These are phyloP conservation scores for Pseudomyrmex flavicornis DNA, from an alignment of 1,140 invertebrate genomes.

Conservation along the genomic window DNA sequence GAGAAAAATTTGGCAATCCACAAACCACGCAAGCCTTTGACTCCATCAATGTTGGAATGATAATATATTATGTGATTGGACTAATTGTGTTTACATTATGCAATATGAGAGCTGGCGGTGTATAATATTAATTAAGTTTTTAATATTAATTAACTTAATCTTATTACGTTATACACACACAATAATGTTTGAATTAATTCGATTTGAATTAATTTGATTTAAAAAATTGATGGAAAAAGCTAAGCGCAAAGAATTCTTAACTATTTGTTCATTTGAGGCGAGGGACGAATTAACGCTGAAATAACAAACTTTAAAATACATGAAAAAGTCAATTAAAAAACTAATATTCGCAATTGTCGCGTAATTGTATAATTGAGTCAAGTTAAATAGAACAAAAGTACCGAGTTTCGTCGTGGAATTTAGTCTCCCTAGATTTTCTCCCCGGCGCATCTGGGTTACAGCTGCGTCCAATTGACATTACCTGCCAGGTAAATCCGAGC, in stretches of 20 bases:
- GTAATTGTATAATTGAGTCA: background rate
- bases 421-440: background rate
- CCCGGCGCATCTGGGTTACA: background rate
- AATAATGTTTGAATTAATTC: no score
- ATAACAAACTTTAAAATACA: no score
- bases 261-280: no score
- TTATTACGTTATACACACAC: background rate
- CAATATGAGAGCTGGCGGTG: background rate
- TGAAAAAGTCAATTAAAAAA: background rate
- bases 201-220: no score
- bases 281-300: no score
- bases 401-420: background rate
- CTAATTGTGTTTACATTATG: background rate
- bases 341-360: background rate
- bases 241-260: no score
- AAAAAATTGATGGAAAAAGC: no score
- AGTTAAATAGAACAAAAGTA: background rate
- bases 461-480: background rate
- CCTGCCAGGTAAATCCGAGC: conserved; percentile 43
- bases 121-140: background rate
- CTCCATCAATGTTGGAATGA: background rate
- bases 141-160: background rate
- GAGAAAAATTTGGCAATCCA: background rate
- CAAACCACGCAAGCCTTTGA: conserved; percentile 55
- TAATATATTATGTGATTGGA: background rate